Conservation (phyloP, 2,888 invertebrate species). For the Drosophila picticornis region DNA sequence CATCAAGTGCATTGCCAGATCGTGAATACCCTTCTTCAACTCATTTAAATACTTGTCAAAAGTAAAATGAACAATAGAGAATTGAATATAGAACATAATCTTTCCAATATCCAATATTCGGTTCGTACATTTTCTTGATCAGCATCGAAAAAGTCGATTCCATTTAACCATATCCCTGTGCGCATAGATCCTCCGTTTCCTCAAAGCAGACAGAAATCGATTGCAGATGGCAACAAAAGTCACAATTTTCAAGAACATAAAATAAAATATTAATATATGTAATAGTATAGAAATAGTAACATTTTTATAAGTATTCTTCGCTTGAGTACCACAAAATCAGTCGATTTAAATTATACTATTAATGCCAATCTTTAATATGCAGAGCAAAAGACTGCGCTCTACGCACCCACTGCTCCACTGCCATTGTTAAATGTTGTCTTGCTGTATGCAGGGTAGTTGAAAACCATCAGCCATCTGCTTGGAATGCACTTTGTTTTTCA, state of each 20-base stretch:
- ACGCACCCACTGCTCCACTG: background rate
- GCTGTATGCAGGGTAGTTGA: background rate
- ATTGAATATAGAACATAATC: background rate
- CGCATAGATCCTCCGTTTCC: background rate
- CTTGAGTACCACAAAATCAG: background rate
- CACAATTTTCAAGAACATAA: background rate
- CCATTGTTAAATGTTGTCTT: background rate
- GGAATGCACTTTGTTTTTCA: constrained; percentile 83
- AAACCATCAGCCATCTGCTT: constrained; percentile 29
- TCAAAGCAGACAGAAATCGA: background rate
- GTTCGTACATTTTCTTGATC: background rate
- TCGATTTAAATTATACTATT: background rate
- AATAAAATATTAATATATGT: background rate
- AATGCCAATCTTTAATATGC: background rate
- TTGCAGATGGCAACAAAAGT: background rate
- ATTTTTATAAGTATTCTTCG: background rate
- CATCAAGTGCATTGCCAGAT: background rate
- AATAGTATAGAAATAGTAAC: background rate
- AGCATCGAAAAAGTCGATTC: background rate
- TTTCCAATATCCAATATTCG: too few relatives aligned
- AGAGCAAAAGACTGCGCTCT: background rate
- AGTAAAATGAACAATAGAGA: background rate
- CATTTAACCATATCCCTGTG: background rate
- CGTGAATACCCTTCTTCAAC: background rate
- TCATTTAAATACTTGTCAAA: background rate